These are phyloP conservation scores for Mormyrus hasselquistii DNA, from an alignment of 2,797 vertebrate genomes.

Conservation along the genomic window DNA sequence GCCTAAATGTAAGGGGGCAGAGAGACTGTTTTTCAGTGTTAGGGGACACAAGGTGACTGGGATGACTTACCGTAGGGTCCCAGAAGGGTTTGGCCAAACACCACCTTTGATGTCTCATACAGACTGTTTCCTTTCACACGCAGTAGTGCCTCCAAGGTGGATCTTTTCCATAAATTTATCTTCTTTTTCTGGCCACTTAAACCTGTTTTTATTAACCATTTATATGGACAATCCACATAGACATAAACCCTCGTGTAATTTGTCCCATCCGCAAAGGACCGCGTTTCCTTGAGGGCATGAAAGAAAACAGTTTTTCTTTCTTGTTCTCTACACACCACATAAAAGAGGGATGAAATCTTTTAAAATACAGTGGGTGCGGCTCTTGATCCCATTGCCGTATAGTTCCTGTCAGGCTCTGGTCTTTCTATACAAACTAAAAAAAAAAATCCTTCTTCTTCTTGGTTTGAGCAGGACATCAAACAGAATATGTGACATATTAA, in stretches of 20 bases:
- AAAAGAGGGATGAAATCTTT: conserved; percentile 5
- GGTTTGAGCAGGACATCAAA: conserved; percentile 18
- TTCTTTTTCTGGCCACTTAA: background rate
- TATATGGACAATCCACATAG: conserved; percentile 14
- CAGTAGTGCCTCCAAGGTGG: background rate
- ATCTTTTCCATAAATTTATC: background rate
- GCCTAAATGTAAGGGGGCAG: background rate
- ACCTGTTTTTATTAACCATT: background rate
- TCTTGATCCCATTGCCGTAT: conserved; percentile 6
- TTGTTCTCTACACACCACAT: background rate
- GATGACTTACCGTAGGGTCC: background rate
- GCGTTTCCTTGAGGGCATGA: conserved; percentile 46
- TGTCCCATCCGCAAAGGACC: background rate
- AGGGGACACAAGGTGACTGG: background rate
- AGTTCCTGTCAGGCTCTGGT: conserved; percentile 15
- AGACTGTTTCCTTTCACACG: background rate
- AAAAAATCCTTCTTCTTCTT: background rate
- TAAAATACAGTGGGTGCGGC: conserved; percentile 4
- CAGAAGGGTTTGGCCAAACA: background rate
- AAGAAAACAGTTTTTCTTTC: conserved; percentile 10
- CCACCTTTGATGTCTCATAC: background rate
- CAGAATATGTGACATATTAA: conserved; percentile 15
- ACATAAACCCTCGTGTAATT: background rate
- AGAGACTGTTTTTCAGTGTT: background rate
- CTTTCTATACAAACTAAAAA: conserved; percentile 1